Conservation (phyloP, 2,888 invertebrate species). For the Coenonympha arcania region DNA sequence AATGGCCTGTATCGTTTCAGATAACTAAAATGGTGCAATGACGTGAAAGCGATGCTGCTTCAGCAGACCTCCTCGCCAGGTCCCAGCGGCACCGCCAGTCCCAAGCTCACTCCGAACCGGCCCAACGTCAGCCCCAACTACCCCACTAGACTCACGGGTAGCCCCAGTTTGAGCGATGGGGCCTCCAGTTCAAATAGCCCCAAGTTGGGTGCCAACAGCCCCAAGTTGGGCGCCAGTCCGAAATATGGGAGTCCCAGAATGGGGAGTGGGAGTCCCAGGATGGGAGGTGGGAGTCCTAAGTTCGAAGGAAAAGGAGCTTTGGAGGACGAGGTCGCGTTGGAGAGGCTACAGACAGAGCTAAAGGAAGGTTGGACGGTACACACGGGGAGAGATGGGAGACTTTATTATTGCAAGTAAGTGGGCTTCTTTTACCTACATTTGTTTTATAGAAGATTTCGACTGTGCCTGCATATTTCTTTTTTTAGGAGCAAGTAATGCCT, state of each 20-base stretch:
- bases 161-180: conserved; percentile 51
- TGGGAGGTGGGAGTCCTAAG: conserved; percentile 65
- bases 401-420: conserved; percentile 93
- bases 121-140: conserved; percentile 49
- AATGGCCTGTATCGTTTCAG: conserved; percentile 41
- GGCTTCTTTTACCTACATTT: background rate
- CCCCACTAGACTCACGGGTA: conserved; percentile 43
- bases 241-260: conserved; percentile 56
- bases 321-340: conserved; percentile 66
- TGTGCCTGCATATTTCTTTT: too few species aligned
- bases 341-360: conserved; percentile 74
- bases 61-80: conserved; percentile 70
- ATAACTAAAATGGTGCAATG: conserved; percentile 57
- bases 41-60: conserved; percentile 68
- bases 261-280: conserved; percentile 62
- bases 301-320: conserved; percentile 39
- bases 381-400: conserved; percentile 82
- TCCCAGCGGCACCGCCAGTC: conserved; percentile 69
- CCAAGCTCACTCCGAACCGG: conserved; percentile 52
- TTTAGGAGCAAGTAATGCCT: background rate
- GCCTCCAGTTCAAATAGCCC: conserved; percentile 48
- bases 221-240: conserved; percentile 55
- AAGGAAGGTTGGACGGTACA: conserved; percentile 87
- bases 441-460: too few species aligned
- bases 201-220: conserved; percentile 41